A percentile compares a stretch with the other conserved stretches of the same genome.
These are phyloP conservation scores for Lytechinus variegatus DNA, from an alignment of 35 echinoderm and acorn worm species.

Conservation along the genomic window DNA sequence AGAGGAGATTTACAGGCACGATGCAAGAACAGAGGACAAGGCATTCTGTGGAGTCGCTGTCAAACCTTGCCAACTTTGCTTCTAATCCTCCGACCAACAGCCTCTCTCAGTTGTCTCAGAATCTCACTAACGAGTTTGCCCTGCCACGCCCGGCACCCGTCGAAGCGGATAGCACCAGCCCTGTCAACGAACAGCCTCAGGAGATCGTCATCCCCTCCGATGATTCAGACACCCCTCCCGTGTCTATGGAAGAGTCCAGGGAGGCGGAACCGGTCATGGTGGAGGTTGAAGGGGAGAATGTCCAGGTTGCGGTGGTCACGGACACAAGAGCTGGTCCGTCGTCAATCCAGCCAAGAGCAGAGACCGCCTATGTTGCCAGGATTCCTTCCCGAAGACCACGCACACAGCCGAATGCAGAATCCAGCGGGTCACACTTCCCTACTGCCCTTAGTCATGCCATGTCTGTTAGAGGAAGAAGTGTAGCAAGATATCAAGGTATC, in stretches of 20 bases:
- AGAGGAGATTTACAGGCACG: neutral
- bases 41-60: constrained; percentile 35
- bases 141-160: neutral
- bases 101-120: constrained; percentile 30
- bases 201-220: constrained; percentile 30
- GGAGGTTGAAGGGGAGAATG: constrained; percentile 29
- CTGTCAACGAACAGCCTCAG: constrained; percentile 14
- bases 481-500: constrained; percentile 24
- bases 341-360: neutral
- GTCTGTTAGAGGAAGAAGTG: constrained; percentile 36
- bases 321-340: neutral
- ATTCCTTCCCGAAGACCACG: neutral
- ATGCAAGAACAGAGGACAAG: neutral
- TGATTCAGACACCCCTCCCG: neutral
- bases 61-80: constrained; percentile 26
- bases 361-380: neutral
- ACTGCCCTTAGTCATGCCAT: neutral
- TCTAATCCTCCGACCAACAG: constrained; percentile 9
- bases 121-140: constrained; percentile 3
- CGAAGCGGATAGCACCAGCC: neutral
- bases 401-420: neutral
- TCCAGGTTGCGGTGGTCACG: constrained; percentile 30
- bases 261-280: constrained; percentile 21
- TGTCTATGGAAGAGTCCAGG: neutral
- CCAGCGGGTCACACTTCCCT: neutral